These are phyloP conservation scores for Steinernema scapterisci DNA, from an alignment of 2,888 invertebrate genomes.

Conservation along the genomic window DNA sequence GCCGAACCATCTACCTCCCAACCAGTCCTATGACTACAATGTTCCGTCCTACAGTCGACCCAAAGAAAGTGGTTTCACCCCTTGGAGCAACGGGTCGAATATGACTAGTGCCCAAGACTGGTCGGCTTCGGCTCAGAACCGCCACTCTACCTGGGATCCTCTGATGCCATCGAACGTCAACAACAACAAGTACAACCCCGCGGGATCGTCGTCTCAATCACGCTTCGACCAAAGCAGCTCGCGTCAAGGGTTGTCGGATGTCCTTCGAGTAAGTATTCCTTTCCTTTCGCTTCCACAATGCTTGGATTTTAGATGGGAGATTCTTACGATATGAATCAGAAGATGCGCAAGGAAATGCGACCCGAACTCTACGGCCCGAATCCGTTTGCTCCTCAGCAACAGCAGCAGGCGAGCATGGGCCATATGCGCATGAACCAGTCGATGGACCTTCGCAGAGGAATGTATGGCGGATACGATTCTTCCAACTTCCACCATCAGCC, in stretches of 20 bases:
- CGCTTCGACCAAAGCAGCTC: neutral
- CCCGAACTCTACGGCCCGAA: too few species aligned
- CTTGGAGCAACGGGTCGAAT: conserved; percentile 18
- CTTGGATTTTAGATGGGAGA: neutral
- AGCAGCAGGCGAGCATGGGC: neutral
- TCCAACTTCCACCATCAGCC: neutral
- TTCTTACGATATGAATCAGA: conserved; percentile 6
- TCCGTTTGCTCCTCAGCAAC: neutral
- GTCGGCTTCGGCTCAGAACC: neutral
- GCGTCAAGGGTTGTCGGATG: neutral
- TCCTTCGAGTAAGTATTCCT: conserved; percentile 6
- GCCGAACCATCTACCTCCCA: too few species aligned
- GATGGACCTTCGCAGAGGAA: neutral
- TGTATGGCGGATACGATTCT: conserved; percentile 4
- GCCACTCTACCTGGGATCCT: conserved; percentile 10
- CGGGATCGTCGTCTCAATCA: neutral
- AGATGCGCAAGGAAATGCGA: neutral
- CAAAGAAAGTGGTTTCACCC: neutral
- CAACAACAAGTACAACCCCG: neutral
- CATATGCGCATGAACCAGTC: conserved; percentile 6
- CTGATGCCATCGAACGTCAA: neutral
- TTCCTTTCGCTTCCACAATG: neutral
- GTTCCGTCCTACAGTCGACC: neutral
- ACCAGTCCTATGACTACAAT: neutral
- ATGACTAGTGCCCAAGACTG: neutral